phyloP scores from a whole-genome alignment of 2,113 vertebrate genomes.

The Fregata magnificens region DNA sequence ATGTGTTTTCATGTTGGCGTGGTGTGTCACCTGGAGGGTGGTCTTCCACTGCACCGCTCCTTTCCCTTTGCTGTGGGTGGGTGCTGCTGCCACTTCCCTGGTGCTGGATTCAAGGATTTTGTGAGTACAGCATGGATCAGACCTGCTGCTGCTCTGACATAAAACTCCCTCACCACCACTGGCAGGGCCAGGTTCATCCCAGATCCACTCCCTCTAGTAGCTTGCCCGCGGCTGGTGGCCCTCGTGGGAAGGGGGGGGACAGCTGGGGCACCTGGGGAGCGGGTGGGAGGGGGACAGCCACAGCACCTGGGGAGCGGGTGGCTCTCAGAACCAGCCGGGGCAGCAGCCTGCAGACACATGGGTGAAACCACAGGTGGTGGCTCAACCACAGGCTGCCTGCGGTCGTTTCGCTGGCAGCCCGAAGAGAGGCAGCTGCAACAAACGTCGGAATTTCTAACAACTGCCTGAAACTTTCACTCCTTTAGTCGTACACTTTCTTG shows the following conservation, averaged over 20 bases:
- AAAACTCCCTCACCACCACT: background rate
- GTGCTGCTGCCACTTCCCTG: background rate
- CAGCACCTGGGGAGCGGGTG: fast-evolving
- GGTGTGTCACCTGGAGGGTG: background rate
- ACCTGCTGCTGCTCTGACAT: background rate
- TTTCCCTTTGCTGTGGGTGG: background rate
- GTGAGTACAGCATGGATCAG: background rate
- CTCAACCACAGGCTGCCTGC: background rate
- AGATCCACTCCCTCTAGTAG: fast-evolving
- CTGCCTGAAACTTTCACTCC: background rate
- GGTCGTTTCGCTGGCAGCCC: background rate
- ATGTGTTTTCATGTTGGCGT: fast-evolving
- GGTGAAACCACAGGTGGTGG: background rate
- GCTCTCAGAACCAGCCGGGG: fast-evolving
- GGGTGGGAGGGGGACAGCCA: fast-evolving
- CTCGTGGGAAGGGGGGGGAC: fast-evolving
- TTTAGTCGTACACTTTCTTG: background rate
- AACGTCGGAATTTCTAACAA: background rate
- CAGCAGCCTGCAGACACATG: fast-evolving
- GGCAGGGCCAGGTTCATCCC: background rate
- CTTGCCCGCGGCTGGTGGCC: fast-evolving
- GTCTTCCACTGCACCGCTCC: fast-evolving
- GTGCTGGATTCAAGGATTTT: fast-evolving
- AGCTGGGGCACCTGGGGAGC: background rate
- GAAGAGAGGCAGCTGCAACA: background rate